Conservation (phyloP, 2,113 vertebrate genomes). For the Dipodomys ordii region DNA sequence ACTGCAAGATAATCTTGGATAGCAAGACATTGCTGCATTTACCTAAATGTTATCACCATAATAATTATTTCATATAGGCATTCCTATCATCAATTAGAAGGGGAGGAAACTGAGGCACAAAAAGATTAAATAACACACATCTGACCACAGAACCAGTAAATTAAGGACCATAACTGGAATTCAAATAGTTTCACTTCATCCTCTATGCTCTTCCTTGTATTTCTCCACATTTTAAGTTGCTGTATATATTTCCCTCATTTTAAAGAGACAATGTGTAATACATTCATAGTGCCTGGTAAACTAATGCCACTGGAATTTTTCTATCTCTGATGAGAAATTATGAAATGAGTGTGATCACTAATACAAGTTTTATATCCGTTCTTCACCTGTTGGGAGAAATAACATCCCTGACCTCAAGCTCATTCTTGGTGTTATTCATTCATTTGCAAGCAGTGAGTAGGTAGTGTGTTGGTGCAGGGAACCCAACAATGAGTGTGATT, state of each 20-base stretch:
- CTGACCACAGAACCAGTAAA: background rate
- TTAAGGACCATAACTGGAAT: background rate
- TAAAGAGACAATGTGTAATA: slow-evolving; percentile 37
- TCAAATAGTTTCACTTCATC: slow-evolving; percentile 9
- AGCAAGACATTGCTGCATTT: background rate
- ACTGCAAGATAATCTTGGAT: slow-evolving; percentile 34
- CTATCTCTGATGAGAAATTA: slow-evolving; percentile 37
- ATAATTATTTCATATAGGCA: slow-evolving; percentile 20
- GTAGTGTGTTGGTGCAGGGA: background rate
- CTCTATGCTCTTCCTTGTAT: background rate
- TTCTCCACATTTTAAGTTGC: slow-evolving; percentile 13
- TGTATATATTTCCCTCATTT: slow-evolving; percentile 38
- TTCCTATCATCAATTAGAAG: background rate
- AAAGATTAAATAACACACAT: background rate
- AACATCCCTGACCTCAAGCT: background rate
- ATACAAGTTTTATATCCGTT: slow-evolving; percentile 42
- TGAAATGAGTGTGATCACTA: slow-evolving; percentile 34
- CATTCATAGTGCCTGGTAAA: slow-evolving; percentile 15
- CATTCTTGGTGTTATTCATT: background rate
- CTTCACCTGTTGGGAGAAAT: slow-evolving; percentile 32
- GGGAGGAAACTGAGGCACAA: slow-evolving; percentile 41
- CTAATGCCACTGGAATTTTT: slow-evolving; percentile 19
- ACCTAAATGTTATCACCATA: slow-evolving; percentile 17
- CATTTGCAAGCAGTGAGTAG: slow-evolving; percentile 12
- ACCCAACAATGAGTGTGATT: background rate